Base-by-base conservation (phyloP, 2,888 invertebrate genomes). In the Andrena minutula region DNA sequence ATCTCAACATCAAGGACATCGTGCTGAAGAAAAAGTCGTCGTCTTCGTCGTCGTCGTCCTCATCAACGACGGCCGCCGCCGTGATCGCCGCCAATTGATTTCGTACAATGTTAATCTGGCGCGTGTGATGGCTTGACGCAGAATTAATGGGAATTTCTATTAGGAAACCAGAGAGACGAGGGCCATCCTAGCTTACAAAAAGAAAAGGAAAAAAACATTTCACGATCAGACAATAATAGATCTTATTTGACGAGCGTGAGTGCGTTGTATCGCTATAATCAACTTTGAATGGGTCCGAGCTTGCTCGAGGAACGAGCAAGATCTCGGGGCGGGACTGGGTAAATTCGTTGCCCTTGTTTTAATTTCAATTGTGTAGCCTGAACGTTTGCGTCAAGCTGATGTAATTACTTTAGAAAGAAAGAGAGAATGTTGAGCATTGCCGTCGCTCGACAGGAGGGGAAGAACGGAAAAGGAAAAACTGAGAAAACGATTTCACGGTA, bases 1-100 rank as follows among this genome's bases (percentile, higher is more conserved):
- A 97, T 93, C 95, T 97, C 89, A 97, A 97, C 94, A 95, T 97
- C 89, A 97, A 97, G 94, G 97, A 97, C 92, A 96, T 97, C 90
- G 95, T 97, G 86, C 94, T 96, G 84, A 96, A 96, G 94, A 96
- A 96, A 93, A 96, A 96, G 90, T 93, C 93, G 10, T 92, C 92
- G 4, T 90, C 92, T 32, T 87, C 91, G 32, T 79, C 85, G 1
- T 80, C 84, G 16, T 79, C 92, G 3, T 91, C 92, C 12, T 86
- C 91, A 2, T 88, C 91, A 35, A 82, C 91, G 28, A 79, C 91
- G 10, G 82, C 90, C 5, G 84, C 90, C 32, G 87, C 92, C 32
- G 90, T 90, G 72, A 92, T 93, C 70, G 93, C 93, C 35, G 92
- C 93, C 66, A 93, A 93, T 86, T 94, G 90, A 91, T 85, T 76